These are phyloP conservation scores for Nasonovia ribisnigri DNA, from an alignment of 2,888 invertebrate species.

Conservation along the genomic window DNA sequence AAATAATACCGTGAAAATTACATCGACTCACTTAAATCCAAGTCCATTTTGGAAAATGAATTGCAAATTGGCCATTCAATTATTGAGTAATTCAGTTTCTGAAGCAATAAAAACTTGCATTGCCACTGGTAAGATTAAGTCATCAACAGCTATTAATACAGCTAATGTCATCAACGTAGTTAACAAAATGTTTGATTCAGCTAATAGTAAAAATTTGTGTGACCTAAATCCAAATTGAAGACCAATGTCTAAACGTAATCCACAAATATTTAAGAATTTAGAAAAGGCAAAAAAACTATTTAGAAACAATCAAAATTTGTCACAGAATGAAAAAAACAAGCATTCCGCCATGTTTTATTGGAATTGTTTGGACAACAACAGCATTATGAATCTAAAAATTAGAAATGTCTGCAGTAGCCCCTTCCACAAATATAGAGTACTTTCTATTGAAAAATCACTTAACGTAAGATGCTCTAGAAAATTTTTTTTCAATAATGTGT, in stretches of 20 bases:
- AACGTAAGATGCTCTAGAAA: too few species aligned
- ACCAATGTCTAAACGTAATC: background rate
- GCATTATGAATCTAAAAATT: background rate
- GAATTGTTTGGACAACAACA: background rate
- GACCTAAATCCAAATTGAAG: background rate
- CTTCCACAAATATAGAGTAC: background rate
- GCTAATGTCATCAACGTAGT: background rate
- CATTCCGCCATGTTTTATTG: background rate
- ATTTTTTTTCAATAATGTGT: too few species aligned
- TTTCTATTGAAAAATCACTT: background rate
- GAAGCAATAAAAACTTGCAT: conserved; percentile 1
- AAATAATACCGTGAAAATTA: background rate
- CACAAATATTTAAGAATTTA: background rate
- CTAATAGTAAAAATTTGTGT: too few species aligned
- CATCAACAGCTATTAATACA: background rate
- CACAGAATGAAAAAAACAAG: background rate
- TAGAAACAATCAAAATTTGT: background rate
- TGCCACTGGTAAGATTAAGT: background rate
- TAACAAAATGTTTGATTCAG: too few species aligned
- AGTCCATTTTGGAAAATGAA: background rate
- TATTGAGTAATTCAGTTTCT: conserved; percentile 14
- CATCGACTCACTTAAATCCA: background rate
- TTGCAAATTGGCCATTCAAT: background rate
- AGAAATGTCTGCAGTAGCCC: background rate
- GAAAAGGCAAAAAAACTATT: background rate